Conservation (phyloP, 1,140 invertebrate species). For the Brachionus paranguensis region DNA sequence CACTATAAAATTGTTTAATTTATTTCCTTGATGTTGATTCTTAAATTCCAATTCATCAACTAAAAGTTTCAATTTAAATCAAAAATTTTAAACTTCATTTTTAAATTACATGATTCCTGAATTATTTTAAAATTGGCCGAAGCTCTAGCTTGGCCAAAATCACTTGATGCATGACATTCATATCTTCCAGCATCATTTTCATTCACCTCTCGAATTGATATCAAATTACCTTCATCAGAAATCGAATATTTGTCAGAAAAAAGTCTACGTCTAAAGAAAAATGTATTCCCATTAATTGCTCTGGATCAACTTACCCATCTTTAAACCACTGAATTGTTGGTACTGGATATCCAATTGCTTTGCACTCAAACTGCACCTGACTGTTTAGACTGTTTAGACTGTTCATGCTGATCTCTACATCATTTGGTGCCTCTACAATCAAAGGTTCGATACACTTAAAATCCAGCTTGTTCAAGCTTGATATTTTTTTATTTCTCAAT, state of each 20-base stretch:
- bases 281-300: neutral
- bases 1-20: neutral
- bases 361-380: neutral
- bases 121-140: neutral
- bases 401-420: neutral
- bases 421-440: constrained; percentile 4
- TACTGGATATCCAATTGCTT: neutral
- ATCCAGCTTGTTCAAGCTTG: neutral
- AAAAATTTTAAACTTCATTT: neutral
- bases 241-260: constrained; percentile 8
- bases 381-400: neutral
- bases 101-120: neutral
- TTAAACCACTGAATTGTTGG: constrained; percentile 33
- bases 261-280: constrained; percentile 2
- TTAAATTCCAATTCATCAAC: constrained; percentile 9
- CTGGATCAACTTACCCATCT: neutral
- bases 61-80: neutral
- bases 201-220: neutral
- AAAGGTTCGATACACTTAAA: neutral
- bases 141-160: neutral
- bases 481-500: constrained; percentile 3
- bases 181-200: constrained; percentile 19
- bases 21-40: neutral
- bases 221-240: neutral
- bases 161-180: neutral